phyloP scores from a whole-genome alignment of 2,888 invertebrate species.

The Aspidapion aeneum region DNA sequence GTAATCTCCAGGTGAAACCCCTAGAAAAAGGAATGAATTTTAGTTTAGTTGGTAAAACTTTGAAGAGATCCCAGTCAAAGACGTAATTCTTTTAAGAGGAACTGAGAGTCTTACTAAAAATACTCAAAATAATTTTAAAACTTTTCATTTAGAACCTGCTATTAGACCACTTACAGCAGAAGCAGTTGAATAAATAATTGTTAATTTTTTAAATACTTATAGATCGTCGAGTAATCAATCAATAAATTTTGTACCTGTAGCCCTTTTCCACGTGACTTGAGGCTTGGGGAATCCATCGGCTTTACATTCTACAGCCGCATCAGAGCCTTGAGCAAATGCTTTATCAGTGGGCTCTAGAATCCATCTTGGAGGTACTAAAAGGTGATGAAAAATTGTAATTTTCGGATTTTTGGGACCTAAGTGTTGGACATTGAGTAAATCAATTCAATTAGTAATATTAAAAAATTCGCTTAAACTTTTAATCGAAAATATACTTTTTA shows the following conservation, averaged over 20 bases:
- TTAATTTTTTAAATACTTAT: too few relatives aligned
- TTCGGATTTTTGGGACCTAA: not conserved
- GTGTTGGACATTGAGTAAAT: not conserved
- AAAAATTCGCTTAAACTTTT: too few relatives aligned
- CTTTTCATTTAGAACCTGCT: too few relatives aligned
- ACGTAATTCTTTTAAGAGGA: too few relatives aligned
- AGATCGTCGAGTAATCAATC: too few relatives aligned
- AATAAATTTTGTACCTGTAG: constrained; percentile 87
- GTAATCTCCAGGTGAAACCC: constrained; percentile 89
- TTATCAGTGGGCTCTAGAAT: constrained; percentile 92
- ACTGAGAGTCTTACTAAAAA: too few relatives aligned
- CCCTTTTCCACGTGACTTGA: constrained; percentile 92
- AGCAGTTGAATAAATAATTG: too few relatives aligned
- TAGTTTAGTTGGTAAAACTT: too few relatives aligned
- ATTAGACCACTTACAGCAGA: too few relatives aligned
- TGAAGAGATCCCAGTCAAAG: too few relatives aligned
- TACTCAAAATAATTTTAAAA: too few relatives aligned
- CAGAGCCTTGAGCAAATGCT: constrained; percentile 92
- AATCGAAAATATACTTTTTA: too few relatives aligned
- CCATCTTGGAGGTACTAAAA: constrained; percentile 94
- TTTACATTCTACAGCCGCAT: constrained; percentile 93
- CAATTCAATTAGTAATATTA: not conserved
- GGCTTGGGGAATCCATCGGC: constrained; percentile 95
- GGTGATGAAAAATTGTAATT: constrained; percentile 20
- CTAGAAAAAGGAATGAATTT: constrained; percentile 51